These are phyloP conservation scores for Eulemur rubriventer DNA, from an alignment of 2,797 vertebrate genomes.

Conservation along the genomic window DNA sequence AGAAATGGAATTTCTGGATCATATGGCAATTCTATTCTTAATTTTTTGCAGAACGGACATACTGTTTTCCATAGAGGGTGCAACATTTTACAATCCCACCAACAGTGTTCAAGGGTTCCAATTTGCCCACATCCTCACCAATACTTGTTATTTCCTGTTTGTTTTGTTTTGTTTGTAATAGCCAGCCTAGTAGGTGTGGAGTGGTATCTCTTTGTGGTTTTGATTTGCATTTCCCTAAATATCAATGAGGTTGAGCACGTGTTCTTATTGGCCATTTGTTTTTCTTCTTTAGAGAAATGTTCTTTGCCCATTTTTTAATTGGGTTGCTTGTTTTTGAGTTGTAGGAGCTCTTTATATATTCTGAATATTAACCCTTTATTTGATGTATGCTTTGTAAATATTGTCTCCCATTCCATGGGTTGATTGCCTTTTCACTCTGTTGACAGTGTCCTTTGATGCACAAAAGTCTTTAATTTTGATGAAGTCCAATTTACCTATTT, in stretches of 20 bases:
- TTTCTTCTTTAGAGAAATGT: not conserved
- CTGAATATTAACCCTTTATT: not conserved
- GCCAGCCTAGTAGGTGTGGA: not conserved
- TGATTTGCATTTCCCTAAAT: not conserved
- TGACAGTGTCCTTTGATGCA: not conserved
- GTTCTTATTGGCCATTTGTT: not conserved
- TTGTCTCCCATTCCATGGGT: no score
- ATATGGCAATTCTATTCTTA: not conserved
- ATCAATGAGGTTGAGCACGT: not conserved
- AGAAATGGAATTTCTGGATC: not conserved
- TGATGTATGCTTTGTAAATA: no score
- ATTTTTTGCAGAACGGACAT: not conserved
- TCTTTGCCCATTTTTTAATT: not conserved
- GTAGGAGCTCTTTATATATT: not conserved
- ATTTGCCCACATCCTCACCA: not conserved
- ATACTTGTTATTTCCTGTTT: not conserved
- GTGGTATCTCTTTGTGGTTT: not conserved
- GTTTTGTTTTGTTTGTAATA: not conserved
- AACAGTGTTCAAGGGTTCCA: not conserved
- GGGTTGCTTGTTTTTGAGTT: not conserved
- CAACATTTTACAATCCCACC: not conserved
- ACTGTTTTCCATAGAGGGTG: not conserved
- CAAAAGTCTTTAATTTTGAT: not conserved
- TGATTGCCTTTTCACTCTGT: no score
- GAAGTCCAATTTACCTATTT: not conserved